These are phyloP conservation scores for Leucoraja ocellata DNA, from an alignment of 2,797 vertebrate genomes.

Conservation along the genomic window DNA sequence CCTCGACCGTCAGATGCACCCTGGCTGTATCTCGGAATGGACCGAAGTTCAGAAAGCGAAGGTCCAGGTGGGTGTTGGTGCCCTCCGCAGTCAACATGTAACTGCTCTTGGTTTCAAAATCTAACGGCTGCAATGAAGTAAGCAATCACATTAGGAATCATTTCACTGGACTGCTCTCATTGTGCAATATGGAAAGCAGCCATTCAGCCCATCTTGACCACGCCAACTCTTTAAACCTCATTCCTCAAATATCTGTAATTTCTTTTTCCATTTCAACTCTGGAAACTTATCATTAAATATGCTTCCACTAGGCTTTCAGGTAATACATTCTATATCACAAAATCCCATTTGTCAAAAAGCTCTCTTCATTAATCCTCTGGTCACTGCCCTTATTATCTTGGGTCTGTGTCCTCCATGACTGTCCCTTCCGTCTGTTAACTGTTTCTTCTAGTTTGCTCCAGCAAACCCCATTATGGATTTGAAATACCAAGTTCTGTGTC, in stretches of 20 bases:
- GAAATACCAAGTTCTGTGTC: neutral
- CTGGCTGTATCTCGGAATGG: conserved; percentile 83
- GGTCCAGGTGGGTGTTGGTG: conserved; percentile 74
- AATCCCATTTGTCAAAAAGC: neutral
- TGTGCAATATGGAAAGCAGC: neutral
- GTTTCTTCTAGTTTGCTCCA: neutral
- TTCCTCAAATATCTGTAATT: too few species aligned
- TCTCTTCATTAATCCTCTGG: neutral
- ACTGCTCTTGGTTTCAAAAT: conserved; percentile 83
- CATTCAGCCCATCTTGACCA: neutral
- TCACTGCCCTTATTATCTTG: neutral
- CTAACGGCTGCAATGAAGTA: conserved; percentile 57
- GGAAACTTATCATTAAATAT: neutral
- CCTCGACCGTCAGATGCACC: conserved; percentile 81
- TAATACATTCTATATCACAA: neutral
- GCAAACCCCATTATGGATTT: neutral
- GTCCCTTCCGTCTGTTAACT: neutral
- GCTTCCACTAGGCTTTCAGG: neutral
- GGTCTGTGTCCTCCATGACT: neutral
- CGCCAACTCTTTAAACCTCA: neutral
- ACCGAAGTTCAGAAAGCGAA: conserved; percentile 65
- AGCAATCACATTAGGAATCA: neutral
- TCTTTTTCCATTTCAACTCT: neutral
- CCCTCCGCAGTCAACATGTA: conserved; percentile 89
- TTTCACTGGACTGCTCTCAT: neutral